Conservation (phyloP, 1,140 invertebrate genomes). For the Apis dorsata region DNA sequence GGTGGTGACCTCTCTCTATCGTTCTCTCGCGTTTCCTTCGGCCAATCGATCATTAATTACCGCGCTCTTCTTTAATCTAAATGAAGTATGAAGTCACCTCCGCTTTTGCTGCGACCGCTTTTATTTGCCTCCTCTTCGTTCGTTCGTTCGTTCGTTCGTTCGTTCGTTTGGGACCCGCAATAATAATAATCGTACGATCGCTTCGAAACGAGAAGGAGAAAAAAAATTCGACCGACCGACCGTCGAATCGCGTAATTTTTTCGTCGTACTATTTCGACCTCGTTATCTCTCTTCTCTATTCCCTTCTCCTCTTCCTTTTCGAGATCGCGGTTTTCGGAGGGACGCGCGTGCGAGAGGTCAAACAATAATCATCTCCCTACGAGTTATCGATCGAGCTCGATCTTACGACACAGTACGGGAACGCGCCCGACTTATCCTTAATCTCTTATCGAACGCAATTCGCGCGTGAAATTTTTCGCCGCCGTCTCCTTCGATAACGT, state of each 20-base stretch:
- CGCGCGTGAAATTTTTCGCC: not conserved
- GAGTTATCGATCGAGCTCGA: conserved; percentile 3
- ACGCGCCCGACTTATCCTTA: not conserved
- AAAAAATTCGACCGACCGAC: conserved; percentile 30
- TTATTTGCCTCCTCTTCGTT: not conserved
- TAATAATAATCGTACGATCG: not conserved
- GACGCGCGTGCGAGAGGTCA: conserved; percentile 43
- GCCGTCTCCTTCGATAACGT: too few relatives aligned
- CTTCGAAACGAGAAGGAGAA: not conserved
- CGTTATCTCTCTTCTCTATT: not conserved
- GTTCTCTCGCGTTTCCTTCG: conserved; percentile 36
- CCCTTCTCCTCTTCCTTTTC: not conserved
- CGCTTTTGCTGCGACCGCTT: conserved; percentile 29
- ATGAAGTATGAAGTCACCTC: conserved; percentile 49
- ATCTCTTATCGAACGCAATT: not conserved
- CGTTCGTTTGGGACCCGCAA: not conserved
- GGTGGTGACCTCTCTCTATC: conserved; percentile 39
- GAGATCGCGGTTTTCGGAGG: conserved; percentile 15
- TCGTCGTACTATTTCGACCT: not conserved
- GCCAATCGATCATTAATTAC: conserved; percentile 43
- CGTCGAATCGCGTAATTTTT: not conserved
- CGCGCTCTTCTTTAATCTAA: conserved; percentile 26
- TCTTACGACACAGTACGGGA: not conserved
- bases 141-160: not conserved
- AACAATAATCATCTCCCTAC: not conserved